Evolutionary conservation across 2,797 vertebrate genomes (phyloP).

Genomic region (Momotus momota): DNA sequence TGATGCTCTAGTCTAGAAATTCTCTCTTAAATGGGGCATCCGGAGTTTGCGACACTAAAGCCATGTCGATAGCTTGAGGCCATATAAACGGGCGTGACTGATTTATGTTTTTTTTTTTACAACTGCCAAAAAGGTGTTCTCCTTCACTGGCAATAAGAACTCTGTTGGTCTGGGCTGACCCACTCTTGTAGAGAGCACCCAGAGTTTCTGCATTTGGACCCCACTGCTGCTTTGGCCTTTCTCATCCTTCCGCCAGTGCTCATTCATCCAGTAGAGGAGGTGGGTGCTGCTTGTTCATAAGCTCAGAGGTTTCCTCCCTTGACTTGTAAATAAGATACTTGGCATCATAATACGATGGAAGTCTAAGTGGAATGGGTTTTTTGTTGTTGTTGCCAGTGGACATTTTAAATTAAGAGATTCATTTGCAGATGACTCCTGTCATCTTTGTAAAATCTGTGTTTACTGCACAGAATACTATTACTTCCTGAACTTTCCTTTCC

Average conservation of each 20-base stretch:
- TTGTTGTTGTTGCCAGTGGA: neutral
- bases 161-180: neutral
- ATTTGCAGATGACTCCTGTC: neutral
- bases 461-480: neutral
- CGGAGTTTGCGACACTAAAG: neutral
- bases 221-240: neutral
- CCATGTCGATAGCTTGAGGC: neutral
- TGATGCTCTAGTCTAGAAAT: neutral
- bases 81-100: neutral
- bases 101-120: neutral
- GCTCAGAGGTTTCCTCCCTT: neutral
- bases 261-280: neutral
- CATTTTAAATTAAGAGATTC: neutral
- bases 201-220: neutral
- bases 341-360: rapidly evolving
- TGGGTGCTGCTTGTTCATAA: neutral
- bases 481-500: neutral
- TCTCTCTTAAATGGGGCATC: neutral
- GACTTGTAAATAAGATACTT: neutral
- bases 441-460: neutral
- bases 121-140: neutral
- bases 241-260: rapidly evolving
- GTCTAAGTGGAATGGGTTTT: neutral
- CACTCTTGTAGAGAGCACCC: neutral
- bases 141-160: slow-evolving; percentile 44